Conservation (phyloP, 2,888 invertebrate genomes). For the Gnatocerus cornutus region DNA sequence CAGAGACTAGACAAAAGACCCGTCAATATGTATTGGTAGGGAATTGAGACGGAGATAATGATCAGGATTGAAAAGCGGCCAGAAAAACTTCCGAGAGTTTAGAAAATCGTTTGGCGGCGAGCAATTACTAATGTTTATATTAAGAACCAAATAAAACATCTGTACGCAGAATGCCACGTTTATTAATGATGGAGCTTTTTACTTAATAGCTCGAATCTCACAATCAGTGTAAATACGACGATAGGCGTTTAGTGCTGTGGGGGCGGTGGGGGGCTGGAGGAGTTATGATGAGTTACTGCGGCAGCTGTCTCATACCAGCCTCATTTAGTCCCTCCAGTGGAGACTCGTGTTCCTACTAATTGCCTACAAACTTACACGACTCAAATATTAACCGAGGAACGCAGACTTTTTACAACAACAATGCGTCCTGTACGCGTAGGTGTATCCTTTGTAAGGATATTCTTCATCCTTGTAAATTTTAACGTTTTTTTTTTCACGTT, state of each 20-base stretch:
- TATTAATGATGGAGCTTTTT: conserved; percentile 60
- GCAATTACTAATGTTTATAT: conserved; percentile 59
- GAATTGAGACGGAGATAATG: conserved; percentile 41
- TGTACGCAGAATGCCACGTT: conserved; percentile 50
- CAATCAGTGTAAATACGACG: conserved; percentile 64
- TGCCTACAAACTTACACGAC: conserved; percentile 63
- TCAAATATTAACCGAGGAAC: conserved; percentile 59
- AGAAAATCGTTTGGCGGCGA: conserved; percentile 46
- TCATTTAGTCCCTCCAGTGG: conserved; percentile 60
- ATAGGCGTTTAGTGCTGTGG: conserved; percentile 62
- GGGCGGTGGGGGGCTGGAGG: conserved; percentile 49
- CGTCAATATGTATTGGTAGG: conserved; percentile 37
- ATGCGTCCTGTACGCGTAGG: not conserved
- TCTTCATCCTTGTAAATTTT: too few relatives aligned
- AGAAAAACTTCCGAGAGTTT: conserved; percentile 19
- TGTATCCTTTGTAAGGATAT: too few relatives aligned
- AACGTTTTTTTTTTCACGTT: too few relatives aligned
- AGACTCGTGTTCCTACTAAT: conserved; percentile 64
- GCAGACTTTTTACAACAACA: conserved; percentile 15
- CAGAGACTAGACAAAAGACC: conserved; percentile 39
- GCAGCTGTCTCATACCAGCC: conserved; percentile 63
- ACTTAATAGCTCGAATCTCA: conserved; percentile 64
- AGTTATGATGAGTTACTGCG: conserved; percentile 64
- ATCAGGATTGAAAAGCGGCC: conserved; percentile 22
- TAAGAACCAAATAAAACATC: conserved; percentile 58